Evolutionary conservation across 2,888 invertebrate genomes (phyloP).

Genomic region (Lathronympha strigana): DNA sequence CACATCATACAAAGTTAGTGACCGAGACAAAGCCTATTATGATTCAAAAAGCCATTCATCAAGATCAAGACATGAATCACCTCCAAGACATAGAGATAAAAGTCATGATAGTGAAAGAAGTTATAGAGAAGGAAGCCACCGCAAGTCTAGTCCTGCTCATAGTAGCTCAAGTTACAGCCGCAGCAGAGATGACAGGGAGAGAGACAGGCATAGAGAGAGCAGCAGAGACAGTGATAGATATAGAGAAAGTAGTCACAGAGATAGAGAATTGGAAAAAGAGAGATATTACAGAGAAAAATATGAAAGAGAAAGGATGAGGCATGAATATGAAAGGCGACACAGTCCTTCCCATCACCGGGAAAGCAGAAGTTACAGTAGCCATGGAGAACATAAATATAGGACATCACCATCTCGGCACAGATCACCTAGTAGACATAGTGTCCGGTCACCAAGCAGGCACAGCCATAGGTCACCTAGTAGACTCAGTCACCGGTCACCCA

Average conservation of each 20-base stretch:
- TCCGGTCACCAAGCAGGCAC: conserved; percentile 50
- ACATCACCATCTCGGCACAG: conserved; percentile 46
- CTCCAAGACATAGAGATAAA: conserved; percentile 42
- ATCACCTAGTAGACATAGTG: conserved; percentile 47
- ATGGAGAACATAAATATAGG: conserved; percentile 50
- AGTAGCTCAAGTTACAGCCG: conserved; percentile 45
- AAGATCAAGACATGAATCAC: conserved; percentile 30
- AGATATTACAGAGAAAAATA: conserved; percentile 43
- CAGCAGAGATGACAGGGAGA: conserved; percentile 52
- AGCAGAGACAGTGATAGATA: neutral
- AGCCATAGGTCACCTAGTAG: conserved; percentile 50
- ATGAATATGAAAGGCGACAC: conserved; percentile 57
- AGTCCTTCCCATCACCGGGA: conserved; percentile 56
- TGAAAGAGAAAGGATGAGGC: conserved; percentile 60
- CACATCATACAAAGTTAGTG: conserved; percentile 42
- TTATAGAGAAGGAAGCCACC: conserved; percentile 42
- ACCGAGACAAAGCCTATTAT: conserved; percentile 2
- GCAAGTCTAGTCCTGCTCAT: conserved; percentile 55
- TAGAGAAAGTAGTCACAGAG: conserved; percentile 9
- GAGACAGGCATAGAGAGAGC: conserved; percentile 48
- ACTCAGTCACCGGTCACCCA: conserved; percentile 49
- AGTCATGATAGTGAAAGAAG: conserved; percentile 50
- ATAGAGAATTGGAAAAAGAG: conserved; percentile 41
- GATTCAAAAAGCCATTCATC: conserved; percentile 17
- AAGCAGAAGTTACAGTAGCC: conserved; percentile 56